A percentile compares a stretch with the other conserved stretches of the same genome.
Conservation (phyloP, 2,888 invertebrate genomes). For the Papilio protenor region DNA sequence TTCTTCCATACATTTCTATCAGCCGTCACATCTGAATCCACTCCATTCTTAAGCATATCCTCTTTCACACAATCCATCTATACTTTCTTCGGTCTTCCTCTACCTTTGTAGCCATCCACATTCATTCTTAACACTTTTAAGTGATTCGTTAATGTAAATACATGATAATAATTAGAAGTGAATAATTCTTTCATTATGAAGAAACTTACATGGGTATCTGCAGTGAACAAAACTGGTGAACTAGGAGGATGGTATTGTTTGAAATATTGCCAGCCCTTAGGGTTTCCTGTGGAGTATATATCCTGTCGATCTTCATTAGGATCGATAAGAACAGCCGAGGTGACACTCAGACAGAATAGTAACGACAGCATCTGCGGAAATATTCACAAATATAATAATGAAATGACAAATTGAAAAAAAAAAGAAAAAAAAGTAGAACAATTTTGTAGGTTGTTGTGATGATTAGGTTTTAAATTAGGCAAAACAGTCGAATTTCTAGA, state of each 20-base stretch:
- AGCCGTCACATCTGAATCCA: no score
- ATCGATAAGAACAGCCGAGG: slow-evolving; percentile 65
- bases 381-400: slow-evolving; percentile 46
- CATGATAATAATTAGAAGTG: background rate
- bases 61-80: no score
- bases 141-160: no score
- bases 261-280: slow-evolving; percentile 67
- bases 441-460: background rate
- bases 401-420: background rate
- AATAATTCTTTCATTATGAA: background rate
- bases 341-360: slow-evolving; percentile 61
- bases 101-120: no score
- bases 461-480: background rate
- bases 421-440: background rate
- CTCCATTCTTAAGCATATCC: no score
- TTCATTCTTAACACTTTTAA: no score
- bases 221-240: slow-evolving; percentile 59
- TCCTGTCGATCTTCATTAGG: slow-evolving; percentile 53
- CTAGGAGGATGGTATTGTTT: slow-evolving; percentile 68
- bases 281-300: slow-evolving; percentile 46
- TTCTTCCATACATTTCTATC: no score
- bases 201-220: slow-evolving; percentile 69
- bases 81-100: no score
- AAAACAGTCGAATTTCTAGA: background rate
- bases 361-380: slow-evolving; percentile 62